Evolutionary conservation across 2,113 vertebrate genomes (phyloP), one percentile per base, ranked within the genome.

Genomic region (Callocephalon fimbriatum): DNA sequence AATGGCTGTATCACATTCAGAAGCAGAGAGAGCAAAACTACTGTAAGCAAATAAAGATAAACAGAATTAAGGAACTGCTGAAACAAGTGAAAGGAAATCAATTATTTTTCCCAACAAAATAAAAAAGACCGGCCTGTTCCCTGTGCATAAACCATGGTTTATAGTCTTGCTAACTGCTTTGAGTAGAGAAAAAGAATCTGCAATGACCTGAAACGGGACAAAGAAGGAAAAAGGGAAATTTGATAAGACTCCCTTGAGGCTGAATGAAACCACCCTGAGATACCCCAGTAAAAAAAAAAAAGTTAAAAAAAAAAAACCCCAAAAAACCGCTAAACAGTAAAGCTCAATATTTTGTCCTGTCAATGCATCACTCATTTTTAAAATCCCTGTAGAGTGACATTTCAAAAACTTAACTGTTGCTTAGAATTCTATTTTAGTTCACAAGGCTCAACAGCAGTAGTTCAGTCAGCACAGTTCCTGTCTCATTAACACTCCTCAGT

Each of bases 81-180:
- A 94, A 95, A 96, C 47, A 94, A 88, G 96, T 58, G 40, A 79
- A 95, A 96, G 35, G 15, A 95, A 96, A 35, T 58, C 56, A 58
- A 93, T 88, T 54, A 83, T 95, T 86, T 87, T 56, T 22, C 17
- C 7, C 35, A 38, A 18, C 4, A 27, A 62, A 74, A 74, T 3
- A 91, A 96, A 53, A 58, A 27, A 14, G 25, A 31, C 51, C 70
- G 76, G 75, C 80, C 73, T 32, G 38, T 44, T 96, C 88, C 79
- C 48, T 62, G 38, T 62, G 58, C 63, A 74, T 70, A 94, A 40
- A 32, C 37, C 50, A 56, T 19, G 17, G 37, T 67, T 87, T 72
- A 42, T 12, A 45, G 61, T 31, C 70, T 95, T 88, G 31, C 6
- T 6, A 88, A 91, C 3, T 9, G 17, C 35, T 86, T 25, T 48